Conservation (phyloP, 1,140 invertebrate species). For the Cherax quadricarinatus region DNA sequence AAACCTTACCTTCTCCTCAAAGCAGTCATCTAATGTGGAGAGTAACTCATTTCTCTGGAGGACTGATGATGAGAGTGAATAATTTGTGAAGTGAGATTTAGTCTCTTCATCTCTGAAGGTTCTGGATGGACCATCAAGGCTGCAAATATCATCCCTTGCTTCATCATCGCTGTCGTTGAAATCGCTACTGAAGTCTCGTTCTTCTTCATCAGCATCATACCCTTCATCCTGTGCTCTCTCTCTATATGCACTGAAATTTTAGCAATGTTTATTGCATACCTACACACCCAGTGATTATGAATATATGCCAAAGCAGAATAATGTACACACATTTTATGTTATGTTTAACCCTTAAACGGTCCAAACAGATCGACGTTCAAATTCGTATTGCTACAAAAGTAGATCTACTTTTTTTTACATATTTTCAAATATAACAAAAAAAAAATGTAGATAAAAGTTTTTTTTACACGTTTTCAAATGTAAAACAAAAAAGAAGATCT, state of each 20-base stretch:
- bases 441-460: no score
- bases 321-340: no score
- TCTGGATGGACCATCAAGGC: constrained; percentile 77
- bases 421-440: no score
- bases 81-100: constrained; percentile 93
- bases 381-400: no score
- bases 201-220: constrained; percentile 74
- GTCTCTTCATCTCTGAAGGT: constrained; percentile 83
- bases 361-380: no score
- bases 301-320: no score
- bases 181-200: constrained; percentile 58
- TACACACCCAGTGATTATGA: no score
- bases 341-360: no score
- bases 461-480: no score
- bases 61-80: constrained; percentile 95
- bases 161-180: constrained; percentile 71
- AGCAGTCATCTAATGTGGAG: constrained; percentile 90
- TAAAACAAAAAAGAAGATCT: no score
- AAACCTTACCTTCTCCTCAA: constrained; percentile 82
- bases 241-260: constrained; percentile 29
- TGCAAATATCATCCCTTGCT: constrained; percentile 74
- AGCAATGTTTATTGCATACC: no score
- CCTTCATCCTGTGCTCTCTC: constrained; percentile 45
- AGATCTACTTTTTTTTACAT: no score
- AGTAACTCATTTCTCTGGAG: constrained; percentile 91